phyloP scores from a whole-genome alignment of 2,888 invertebrate species.

The Schizotus pectinicornis region DNA sequence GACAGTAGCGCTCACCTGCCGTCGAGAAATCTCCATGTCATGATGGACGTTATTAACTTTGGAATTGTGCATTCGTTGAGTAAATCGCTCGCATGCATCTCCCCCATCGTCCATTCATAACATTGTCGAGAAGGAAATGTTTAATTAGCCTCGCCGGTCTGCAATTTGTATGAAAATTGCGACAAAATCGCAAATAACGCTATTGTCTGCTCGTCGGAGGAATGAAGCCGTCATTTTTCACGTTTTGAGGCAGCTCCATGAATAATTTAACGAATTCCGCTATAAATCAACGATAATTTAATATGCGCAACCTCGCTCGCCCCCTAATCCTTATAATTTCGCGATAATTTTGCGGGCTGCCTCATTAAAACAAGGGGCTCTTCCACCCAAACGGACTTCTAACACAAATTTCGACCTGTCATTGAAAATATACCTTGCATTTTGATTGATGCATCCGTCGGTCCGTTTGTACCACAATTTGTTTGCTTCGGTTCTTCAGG shows the following conservation, averaged over 20 bases:
- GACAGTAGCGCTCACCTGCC: too few relatives aligned
- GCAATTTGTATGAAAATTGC: constrained; percentile 18
- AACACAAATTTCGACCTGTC: constrained; percentile 54
- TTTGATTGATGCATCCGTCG: constrained; percentile 54
- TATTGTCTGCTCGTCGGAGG: too few relatives aligned
- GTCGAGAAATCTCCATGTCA: too few relatives aligned
- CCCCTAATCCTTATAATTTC: constrained; percentile 26
- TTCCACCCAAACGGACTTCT: constrained; percentile 37
- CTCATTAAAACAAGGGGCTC: constrained; percentile 21
- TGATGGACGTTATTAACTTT: too few relatives aligned
- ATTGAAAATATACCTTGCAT: constrained; percentile 54
- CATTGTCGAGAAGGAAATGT: constrained; percentile 9
- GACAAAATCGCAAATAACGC: too few relatives aligned
- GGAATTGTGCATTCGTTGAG: not conserved
- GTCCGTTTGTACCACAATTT: constrained; percentile 38
- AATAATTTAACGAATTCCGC: not conserved
- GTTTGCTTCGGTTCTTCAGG: constrained; percentile 33
- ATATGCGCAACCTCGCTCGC: constrained; percentile 19
- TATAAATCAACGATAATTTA: constrained; percentile 25
- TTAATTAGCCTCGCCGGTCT: constrained; percentile 13
- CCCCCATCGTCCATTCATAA: constrained; percentile 8
- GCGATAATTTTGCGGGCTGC: constrained; percentile 19
- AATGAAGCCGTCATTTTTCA: constrained; percentile 2
- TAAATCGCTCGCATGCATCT: constrained; percentile 20
- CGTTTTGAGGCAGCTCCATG: not conserved